Conservation (phyloP, 2,888 invertebrate species). For the Epsilonema sp. region DNA sequence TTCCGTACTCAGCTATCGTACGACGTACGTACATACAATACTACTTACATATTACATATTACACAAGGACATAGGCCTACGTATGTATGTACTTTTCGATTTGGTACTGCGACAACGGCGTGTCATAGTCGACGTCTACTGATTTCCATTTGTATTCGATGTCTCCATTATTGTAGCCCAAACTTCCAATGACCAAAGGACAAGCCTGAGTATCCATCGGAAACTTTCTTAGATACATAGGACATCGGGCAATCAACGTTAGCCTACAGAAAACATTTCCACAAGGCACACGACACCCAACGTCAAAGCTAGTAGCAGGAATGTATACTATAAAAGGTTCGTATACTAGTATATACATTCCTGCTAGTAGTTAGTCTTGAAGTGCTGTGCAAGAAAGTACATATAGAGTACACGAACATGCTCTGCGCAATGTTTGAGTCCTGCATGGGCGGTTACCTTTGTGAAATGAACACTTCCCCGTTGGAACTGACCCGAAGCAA, state of each 20-base stretch:
- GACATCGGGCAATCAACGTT: slow-evolving; percentile 61
- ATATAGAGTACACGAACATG: no score
- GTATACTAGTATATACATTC: no score
- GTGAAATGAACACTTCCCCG: slow-evolving; percentile 76
- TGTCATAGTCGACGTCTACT: slow-evolving; percentile 58
- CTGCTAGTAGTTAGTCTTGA: neutral
- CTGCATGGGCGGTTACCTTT: slow-evolving; percentile 45
- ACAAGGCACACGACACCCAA: no score
- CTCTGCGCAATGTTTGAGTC: neutral
- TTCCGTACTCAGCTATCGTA: no score
- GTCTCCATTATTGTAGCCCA: slow-evolving; percentile 62
- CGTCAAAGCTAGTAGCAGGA: no score
- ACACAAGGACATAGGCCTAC: no score
- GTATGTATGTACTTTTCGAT: no score
- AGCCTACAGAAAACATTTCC: no score
- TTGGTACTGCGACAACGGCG: slow-evolving; percentile 81
- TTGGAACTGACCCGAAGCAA: slow-evolving; percentile 66
- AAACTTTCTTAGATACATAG: slow-evolving; percentile 63
- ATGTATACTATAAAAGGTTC: no score
- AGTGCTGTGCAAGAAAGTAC: neutral
- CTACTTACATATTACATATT: no score
- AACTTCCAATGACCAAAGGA: slow-evolving; percentile 18
- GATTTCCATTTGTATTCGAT: slow-evolving; percentile 58
- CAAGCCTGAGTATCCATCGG: slow-evolving; percentile 50
- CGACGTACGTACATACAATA: no score